These are phyloP conservation scores for Pangasius sanitwongsei DNA, from an alignment of 2,797 vertebrate genomes.

Conservation along the genomic window DNA sequence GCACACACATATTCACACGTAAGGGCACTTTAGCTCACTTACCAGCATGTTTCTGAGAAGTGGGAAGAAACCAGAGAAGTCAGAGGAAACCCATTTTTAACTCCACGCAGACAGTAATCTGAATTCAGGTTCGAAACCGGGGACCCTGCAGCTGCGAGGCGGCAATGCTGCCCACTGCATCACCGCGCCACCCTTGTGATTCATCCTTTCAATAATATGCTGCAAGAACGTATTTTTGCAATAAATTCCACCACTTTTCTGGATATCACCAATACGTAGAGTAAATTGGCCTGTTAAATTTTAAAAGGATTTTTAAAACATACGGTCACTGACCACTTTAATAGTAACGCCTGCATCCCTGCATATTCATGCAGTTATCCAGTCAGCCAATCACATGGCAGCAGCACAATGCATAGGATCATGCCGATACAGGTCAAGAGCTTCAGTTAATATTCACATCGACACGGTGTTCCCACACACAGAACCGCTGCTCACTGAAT, in stretches of 20 bases:
- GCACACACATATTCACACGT: background rate
- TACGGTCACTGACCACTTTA: background rate
- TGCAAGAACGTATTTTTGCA: background rate
- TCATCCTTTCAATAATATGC: background rate
- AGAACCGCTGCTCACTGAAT: background rate
- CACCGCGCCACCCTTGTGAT: background rate
- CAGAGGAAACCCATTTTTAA: background rate
- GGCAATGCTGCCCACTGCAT: background rate
- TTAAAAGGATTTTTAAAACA: background rate
- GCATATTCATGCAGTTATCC: background rate
- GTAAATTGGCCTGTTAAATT: background rate
- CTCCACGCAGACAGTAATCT: background rate
- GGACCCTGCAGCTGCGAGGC: background rate
- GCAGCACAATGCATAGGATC: background rate
- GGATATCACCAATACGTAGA: background rate
- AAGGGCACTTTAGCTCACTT: background rate
- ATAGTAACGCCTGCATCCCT: background rate
- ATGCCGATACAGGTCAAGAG: background rate
- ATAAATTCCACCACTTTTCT: background rate
- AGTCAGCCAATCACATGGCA: background rate
- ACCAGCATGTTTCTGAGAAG: background rate
- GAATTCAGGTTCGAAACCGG: background rate
- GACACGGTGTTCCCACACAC: background rate
- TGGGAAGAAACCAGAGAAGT: background rate
- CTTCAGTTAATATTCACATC: background rate